Percentiles rank a stretch among this genome's conserved stretches.
Conservation (phyloP, 2,113 vertebrate species). For the Rousettus leschenaultii region DNA sequence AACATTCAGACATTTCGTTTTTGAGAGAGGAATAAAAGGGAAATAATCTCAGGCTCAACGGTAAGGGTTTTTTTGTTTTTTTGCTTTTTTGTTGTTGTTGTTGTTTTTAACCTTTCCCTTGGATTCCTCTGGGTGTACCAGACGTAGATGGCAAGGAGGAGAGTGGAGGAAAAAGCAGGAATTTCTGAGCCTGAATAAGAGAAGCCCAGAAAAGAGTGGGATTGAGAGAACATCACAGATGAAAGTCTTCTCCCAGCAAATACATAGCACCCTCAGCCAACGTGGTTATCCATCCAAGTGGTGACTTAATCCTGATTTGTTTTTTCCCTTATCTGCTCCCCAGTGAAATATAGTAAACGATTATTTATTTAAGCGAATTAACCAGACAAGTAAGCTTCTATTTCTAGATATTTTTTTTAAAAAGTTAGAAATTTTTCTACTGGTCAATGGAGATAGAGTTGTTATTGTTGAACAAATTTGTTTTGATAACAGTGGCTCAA, state of each 20-base stretch:
- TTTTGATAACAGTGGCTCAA: neutral
- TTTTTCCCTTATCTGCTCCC: neutral
- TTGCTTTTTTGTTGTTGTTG: too few species aligned
- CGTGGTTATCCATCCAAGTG: neutral
- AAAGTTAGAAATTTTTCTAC: neutral
- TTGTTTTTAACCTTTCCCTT: neutral
- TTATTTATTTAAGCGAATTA: neutral
- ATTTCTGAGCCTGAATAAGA: neutral
- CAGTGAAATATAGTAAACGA: neutral
- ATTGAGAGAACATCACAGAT: neutral
- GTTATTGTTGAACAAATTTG: neutral
- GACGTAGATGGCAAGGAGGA: neutral
- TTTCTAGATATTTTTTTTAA: neutral
- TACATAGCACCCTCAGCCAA: neutral
- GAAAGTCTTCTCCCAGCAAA: neutral
- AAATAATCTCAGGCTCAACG: neutral
- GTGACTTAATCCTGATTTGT: neutral
- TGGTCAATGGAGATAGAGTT: neutral
- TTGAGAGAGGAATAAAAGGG: neutral
- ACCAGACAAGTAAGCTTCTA: neutral
- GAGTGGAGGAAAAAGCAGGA: neutral
- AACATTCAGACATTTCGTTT: slow-evolving; percentile 38
- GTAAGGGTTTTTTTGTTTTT: neutral
- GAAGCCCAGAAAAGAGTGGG: neutral
- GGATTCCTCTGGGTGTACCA: neutral